Percentiles rank a stretch among this genome's conserved stretches.
Conservation (phyloP, 2,113 vertebrate genomes). For the Galbula dea region DNA sequence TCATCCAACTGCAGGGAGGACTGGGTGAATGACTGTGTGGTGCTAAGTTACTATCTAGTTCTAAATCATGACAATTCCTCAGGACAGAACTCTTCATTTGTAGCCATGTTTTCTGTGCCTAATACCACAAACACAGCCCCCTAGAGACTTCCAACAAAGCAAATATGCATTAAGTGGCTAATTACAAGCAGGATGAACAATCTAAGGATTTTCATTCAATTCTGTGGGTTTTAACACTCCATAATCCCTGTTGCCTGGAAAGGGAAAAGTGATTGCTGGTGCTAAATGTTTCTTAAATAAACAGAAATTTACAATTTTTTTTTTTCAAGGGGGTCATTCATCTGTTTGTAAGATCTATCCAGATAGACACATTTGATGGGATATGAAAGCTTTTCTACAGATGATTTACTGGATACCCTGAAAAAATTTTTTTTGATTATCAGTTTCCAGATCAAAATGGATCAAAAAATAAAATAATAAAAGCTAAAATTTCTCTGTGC, state of each 20-base stretch:
- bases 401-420: neutral
- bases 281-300: neutral
- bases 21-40: neutral
- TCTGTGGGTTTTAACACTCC: neutral
- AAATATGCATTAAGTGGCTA: neutral
- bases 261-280: neutral
- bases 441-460: neutral
- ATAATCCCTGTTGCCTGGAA: neutral
- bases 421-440: neutral
- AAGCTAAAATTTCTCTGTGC: neutral
- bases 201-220: neutral
- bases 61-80: neutral
- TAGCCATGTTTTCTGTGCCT: neutral
- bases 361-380: neutral
- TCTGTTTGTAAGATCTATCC: neutral
- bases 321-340: neutral
- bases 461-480: neutral
- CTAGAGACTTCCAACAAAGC: neutral
- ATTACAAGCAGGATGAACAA: neutral
- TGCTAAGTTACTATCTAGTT: neutral
- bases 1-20: neutral
- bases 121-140: neutral
- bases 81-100: neutral
- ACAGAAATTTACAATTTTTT: neutral
- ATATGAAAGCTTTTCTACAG: neutral